Conservation (phyloP, 2,113 vertebrate species). For the Galemys pyrenaicus region DNA sequence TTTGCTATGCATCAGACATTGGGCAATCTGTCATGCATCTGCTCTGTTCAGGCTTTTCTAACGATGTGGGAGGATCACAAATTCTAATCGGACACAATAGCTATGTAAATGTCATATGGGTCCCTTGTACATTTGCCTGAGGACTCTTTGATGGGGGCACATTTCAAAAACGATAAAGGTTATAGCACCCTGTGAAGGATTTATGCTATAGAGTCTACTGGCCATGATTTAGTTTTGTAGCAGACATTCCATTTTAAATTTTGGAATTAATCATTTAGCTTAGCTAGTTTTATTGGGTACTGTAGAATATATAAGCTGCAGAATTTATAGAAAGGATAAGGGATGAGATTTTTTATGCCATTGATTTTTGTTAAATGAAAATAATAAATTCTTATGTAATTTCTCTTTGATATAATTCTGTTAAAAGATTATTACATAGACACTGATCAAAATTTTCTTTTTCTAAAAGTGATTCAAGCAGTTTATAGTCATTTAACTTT, state of each 20-base stretch:
- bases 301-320: slow-evolving; percentile 44
- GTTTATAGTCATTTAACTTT: slow-evolving; percentile 7
- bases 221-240: slow-evolving; percentile 75
- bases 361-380: slow-evolving; percentile 73
- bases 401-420: slow-evolving; percentile 57
- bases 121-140: slow-evolving; percentile 70
- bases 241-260: slow-evolving; percentile 75
- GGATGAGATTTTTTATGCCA: slow-evolving; percentile 56
- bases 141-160: slow-evolving; percentile 64
- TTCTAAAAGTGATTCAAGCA: background rate
- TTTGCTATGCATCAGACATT: background rate
- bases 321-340: slow-evolving; percentile 52
- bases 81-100: slow-evolving; percentile 63
- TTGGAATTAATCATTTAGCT: slow-evolving; percentile 76
- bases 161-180: slow-evolving; percentile 78
- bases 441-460: slow-evolving; percentile 45
- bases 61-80: slow-evolving; percentile 68
- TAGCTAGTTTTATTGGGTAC: slow-evolving; percentile 63
- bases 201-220: slow-evolving; percentile 58
- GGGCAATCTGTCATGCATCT: slow-evolving; percentile 45
- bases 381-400: slow-evolving; percentile 70
- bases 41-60: slow-evolving; percentile 46
- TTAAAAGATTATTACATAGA: slow-evolving; percentile 40
- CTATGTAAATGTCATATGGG: slow-evolving; percentile 74
- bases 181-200: slow-evolving; percentile 74